phyloP scores from a whole-genome alignment of 2,797 vertebrate species.

The Anguilla marmorata region DNA sequence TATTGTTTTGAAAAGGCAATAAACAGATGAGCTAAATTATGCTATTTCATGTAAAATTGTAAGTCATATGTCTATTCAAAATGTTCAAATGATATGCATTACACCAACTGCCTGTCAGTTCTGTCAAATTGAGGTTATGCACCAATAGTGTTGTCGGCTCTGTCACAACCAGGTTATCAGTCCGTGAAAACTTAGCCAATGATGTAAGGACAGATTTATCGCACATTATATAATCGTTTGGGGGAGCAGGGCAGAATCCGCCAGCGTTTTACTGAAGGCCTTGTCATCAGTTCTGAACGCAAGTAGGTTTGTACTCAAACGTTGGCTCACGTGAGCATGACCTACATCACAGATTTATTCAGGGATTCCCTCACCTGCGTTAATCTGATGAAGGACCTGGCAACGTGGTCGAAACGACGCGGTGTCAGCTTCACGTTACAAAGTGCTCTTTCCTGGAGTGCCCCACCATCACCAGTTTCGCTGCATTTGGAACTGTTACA shows the following conservation, averaged over 20 bases:
- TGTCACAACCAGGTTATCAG: conserved; percentile 72
- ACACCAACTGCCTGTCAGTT: conserved; percentile 37
- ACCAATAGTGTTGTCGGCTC: conserved; percentile 29
- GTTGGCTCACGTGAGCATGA: neutral
- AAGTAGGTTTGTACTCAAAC: neutral
- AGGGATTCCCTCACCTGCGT: neutral
- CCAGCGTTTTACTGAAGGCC: conserved; percentile 71
- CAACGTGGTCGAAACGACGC: neutral
- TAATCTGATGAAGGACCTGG: neutral
- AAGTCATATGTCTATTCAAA: conserved; percentile 48
- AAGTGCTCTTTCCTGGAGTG: neutral
- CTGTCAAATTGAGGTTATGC: conserved; percentile 70
- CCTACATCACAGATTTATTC: neutral
- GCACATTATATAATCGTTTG: conserved; percentile 77
- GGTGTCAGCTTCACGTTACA: neutral
- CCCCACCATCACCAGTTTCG: neutral
- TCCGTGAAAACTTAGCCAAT: conserved; percentile 27
- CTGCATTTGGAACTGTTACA: neutral
- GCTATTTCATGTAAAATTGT: conserved; percentile 46
- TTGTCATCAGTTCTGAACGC: conserved; percentile 70
- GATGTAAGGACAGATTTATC: conserved; percentile 70
- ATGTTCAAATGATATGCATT: conserved; percentile 40
- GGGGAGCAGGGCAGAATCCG: conserved; percentile 68
- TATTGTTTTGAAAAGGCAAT: conserved; percentile 51
- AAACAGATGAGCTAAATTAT: conserved; percentile 50